Base-by-base conservation (phyloP, 2,797 vertebrate species). In the Liparis tanakae region DNA sequence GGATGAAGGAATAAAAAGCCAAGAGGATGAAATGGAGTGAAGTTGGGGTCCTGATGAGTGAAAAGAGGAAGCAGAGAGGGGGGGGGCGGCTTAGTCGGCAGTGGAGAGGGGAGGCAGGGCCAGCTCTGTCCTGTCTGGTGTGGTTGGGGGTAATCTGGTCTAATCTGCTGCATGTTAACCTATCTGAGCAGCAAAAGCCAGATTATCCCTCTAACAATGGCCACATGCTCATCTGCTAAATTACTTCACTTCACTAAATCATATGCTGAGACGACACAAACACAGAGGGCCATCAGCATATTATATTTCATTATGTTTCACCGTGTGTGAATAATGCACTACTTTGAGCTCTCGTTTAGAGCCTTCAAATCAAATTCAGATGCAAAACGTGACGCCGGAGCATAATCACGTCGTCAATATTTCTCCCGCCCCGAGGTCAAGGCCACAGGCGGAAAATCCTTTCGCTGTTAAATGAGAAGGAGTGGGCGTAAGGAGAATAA, bases 161-260 rank as follows among this genome's bases (percentile, higher is more conserved):
- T 97, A 96, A 96, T 96, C 96, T 95, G 94, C 75, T 78, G 85
- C 83, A 86, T 96, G 94, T 95, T 96, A 96, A 96, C 95, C 95
- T 95, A 95, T 96, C 89, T 93, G 91, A 92, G 92, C 93, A 94
- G 90, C 92, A 87, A 93, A 90, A 94, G 88, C 86, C 78, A 88
- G 92, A 93, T 92, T 91, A 94, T 92, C 90, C 82, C 87, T 83
- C 83, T 88, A 93, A 95, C 93, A 95, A 94, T 93, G 89, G 92
- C 83, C 88, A 78, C 82, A 44, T 51, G 85, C 87, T 91, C 94
- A 94, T 95, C 94, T 94, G 87, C 87, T 90, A 94, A 94, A 94
- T 93, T 92, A 92, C 92, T 94, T 83, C 83, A 89, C 91, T 93
- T 89, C 92, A 51, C 50, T 22, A 92, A 94, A 92, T 94, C 93